Evolutionary conservation across 2,888 invertebrate genomes (phyloP), one percentile per base, ranked within the genome.

Genomic region (Bhutanitis thaidina): DNA sequence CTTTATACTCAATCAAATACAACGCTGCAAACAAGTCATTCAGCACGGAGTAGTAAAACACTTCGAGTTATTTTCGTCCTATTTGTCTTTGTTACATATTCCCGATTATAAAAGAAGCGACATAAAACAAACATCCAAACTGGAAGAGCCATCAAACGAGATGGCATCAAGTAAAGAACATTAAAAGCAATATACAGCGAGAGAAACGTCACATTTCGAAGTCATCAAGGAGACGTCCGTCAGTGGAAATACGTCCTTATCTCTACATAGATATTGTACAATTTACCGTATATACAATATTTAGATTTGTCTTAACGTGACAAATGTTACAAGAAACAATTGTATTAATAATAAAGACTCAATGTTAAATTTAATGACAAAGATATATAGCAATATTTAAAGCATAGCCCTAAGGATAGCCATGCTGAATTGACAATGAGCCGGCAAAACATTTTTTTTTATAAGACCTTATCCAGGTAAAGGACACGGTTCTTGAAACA

Each of bases 161-260:
- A 48, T 36, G 41, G 41, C 49, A 49, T 43, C 49, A 37, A 43
- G 30, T 43, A 37, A 49, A 49, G 32, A 9, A 43, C 49, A 43
- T 49, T 49, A 43, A 37, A 49, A 49, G 41, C 36, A 43, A 49
- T 36, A 43, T 32, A 49, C 32, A 14, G 37, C 13, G 29, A 40
- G 36, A 39, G 43, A 13, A 16, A 20, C 43, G 43, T 43, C 43
- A 49, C 36, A 37, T 43, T 15, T 14, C 25, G 25, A 4, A 25
- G 13, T 10, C 43, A 10, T 34, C 7, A 12, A 27, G 14, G 7
- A 25, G 3, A 7, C 10, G 8, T n/a, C 8, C 7, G 9, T n/a
- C 7, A 38, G 14, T 14, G 34, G 5, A 43, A 49, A 30, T 8
- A 30, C 38, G 10, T 32, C 34, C 43, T 15, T 43, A n/a, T 12